phyloP scores from a whole-genome alignment of 2,888 invertebrate species.

The Steromphala cineraria region DNA sequence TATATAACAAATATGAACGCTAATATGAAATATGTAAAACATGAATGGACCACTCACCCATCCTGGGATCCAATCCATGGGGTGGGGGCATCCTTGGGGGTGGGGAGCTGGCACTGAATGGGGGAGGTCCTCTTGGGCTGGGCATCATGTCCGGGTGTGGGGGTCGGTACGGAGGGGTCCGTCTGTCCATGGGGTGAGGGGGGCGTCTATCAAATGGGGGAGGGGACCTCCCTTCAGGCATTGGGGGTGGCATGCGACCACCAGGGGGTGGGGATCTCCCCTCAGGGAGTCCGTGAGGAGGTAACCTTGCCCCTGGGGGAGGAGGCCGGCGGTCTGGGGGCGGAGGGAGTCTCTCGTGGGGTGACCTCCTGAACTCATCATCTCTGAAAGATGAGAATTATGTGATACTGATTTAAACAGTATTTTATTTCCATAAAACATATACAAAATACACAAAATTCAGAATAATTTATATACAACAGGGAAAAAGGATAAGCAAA shows the following conservation, averaged over 20 bases:
- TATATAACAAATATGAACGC: too few species aligned
- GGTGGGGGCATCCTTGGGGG: constrained; percentile 27
- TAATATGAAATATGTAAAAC: too few species aligned
- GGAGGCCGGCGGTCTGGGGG: constrained; percentile 35
- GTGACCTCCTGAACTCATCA: constrained; percentile 46
- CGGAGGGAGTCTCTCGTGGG: constrained; percentile 23
- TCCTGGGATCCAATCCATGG: constrained; percentile 31
- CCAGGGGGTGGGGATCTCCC: constrained; percentile 53
- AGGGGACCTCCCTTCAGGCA: constrained; percentile 54
- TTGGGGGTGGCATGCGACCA: constrained; percentile 30
- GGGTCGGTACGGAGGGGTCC: constrained; percentile 36
- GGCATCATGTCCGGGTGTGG: constrained; percentile 35
- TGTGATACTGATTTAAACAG: too few species aligned
- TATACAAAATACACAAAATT: too few species aligned
- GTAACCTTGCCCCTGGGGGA: constrained; percentile 46
- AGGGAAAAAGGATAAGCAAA: too few species aligned
- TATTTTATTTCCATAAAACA: too few species aligned
- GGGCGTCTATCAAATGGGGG: constrained; percentile 50
- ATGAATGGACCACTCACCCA: constrained; percentile 19
- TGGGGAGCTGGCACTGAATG: constrained; percentile 30
- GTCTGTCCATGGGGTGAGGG: constrained; percentile 32
- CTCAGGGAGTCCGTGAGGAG: constrained; percentile 43
- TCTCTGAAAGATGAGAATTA: constrained; percentile 15
- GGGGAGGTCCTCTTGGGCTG: constrained; percentile 42
- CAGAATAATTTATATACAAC: too few species aligned